Evolutionary conservation across 2,797 vertebrate genomes (phyloP).

Genomic region (Lacerta bilineata): DNA sequence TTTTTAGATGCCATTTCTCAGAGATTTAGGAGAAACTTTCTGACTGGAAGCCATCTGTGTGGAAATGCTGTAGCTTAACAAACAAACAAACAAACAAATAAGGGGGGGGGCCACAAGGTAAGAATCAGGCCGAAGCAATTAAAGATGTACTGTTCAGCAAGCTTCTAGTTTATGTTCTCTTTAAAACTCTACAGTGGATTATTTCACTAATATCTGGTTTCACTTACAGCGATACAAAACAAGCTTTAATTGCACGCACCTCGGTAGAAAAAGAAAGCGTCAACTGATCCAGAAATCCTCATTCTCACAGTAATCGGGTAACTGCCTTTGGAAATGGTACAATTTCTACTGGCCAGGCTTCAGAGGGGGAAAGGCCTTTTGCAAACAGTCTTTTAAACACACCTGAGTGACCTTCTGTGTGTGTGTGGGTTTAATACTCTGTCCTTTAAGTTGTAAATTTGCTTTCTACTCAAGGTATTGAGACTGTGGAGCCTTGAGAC

Average conservation of each 20-base stretch:
- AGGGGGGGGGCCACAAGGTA: neutral
- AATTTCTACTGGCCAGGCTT: neutral
- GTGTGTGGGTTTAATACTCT: neutral
- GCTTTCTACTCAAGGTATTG: neutral
- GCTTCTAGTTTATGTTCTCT: conserved; percentile 21
- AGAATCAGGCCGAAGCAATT: conserved; percentile 11
- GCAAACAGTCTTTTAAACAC: neutral
- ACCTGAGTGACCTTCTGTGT: neutral
- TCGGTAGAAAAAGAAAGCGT: neutral
- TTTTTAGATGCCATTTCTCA: no score
- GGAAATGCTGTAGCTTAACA: no score
- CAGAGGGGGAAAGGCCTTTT: neutral
- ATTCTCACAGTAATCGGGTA: conserved; percentile 32
- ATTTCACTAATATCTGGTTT: conserved; percentile 45
- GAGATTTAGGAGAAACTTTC: no score
- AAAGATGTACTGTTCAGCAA: neutral
- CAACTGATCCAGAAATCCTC: neutral
- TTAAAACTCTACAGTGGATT: neutral
- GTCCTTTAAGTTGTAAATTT: neutral
- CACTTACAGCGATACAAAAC: conserved; percentile 20
- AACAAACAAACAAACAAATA: no score
- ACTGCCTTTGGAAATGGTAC: conserved; percentile 8
- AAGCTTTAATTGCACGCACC: neutral
- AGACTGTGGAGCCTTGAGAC: no score
- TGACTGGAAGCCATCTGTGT: no score